phyloP scores from a whole-genome alignment of 2,113 vertebrate species.

The Chaetodon auriga region DNA sequence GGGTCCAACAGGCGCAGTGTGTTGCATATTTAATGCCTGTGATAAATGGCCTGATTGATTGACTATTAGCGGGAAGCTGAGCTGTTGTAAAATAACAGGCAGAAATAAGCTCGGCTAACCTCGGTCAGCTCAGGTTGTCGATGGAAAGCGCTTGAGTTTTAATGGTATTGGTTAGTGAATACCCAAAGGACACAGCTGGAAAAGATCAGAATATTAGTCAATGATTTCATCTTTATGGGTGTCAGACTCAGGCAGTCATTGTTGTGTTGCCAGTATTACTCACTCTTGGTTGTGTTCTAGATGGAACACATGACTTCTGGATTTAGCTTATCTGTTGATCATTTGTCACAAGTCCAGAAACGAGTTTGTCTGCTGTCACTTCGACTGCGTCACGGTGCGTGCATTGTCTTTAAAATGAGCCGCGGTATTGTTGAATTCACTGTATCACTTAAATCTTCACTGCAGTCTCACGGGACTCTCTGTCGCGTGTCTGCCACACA shows the following conservation, averaged over 20 bases:
- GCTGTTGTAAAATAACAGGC: conserved; percentile 19
- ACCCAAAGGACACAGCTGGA: neutral
- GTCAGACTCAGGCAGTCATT: neutral
- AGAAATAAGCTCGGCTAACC: conserved; percentile 36
- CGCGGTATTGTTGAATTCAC: neutral
- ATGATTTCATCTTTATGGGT: conserved; percentile 5
- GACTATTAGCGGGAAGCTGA: conserved; percentile 46
- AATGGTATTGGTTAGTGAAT: conserved; percentile 29
- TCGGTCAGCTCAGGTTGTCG: conserved; percentile 28
- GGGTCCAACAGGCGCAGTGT: neutral
- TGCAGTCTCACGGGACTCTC: neutral
- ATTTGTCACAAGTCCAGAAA: conserved; percentile 9
- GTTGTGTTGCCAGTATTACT: neutral
- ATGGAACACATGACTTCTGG: neutral
- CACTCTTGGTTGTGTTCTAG: neutral
- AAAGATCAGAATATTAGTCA: conserved; percentile 21
- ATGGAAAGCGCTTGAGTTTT: conserved; percentile 41
- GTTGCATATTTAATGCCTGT: conserved; percentile 62
- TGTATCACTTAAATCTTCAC: conserved; percentile 32
- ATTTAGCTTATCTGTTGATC: neutral
- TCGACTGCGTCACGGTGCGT: neutral
- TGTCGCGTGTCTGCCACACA: conserved; percentile 23
- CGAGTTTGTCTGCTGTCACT: conserved; percentile 24
- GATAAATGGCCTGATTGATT: conserved; percentile 47
- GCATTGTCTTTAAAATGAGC: conserved; percentile 8